Conservation (phyloP, 64 coral and sea anemone species). For the Stylophora pistillata region DNA sequence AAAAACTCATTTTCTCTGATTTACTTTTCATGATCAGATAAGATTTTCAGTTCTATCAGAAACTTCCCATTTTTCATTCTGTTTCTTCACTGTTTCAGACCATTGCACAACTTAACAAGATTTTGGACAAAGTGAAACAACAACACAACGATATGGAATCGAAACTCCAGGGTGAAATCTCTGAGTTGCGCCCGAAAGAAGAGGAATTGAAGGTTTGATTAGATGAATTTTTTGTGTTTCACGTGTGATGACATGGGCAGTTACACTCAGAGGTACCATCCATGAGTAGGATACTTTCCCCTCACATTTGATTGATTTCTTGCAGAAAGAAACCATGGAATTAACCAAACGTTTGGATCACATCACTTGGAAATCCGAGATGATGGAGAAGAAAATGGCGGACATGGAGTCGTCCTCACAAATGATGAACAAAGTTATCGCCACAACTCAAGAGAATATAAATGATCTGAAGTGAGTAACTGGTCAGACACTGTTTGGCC, state of each 20-base stretch:
- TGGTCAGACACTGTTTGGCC: neutral
- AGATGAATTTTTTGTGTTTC: too few species aligned
- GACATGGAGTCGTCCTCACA: conserved; percentile 85
- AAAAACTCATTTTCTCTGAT: neutral
- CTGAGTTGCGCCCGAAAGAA: conserved; percentile 66
- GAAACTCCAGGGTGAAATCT: conserved; percentile 63
- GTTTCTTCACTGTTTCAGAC: conserved; percentile 54
- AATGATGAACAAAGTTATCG: conserved; percentile 88
- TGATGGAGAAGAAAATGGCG: conserved; percentile 94
- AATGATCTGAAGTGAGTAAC: conserved; percentile 74
- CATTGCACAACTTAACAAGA: conserved; percentile 78
- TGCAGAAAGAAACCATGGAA: conserved; percentile 84
- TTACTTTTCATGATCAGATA: neutral
- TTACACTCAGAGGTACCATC: neutral
- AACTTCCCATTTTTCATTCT: too few species aligned
- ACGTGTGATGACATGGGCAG: too few species aligned
- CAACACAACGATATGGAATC: conserved; percentile 91
- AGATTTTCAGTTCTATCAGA: too few species aligned
- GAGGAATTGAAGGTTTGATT: conserved; percentile 57
- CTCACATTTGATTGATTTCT: neutral
- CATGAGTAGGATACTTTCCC: neutral
- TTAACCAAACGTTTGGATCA: conserved; percentile 84
- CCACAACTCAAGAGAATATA: conserved; percentile 64
- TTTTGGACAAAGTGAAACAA: conserved; percentile 72
- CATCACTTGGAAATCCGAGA: conserved; percentile 94